A percentile compares a stretch with the other conserved stretches of the same genome.
Conservation (phyloP, 2,797 vertebrate genomes). For the Artibeus lituratus region DNA sequence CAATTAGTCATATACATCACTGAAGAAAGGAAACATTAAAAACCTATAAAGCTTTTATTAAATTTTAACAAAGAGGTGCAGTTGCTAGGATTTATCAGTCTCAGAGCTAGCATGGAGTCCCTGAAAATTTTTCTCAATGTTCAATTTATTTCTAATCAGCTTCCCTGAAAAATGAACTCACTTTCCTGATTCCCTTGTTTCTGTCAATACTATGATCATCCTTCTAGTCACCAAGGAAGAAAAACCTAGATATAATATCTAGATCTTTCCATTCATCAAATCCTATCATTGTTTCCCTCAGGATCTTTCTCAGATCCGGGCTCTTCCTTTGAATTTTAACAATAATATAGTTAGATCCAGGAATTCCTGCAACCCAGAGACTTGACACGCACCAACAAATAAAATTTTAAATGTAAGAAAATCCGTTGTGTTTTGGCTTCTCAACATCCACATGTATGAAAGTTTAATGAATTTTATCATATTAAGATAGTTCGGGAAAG, state of each 20-base stretch:
- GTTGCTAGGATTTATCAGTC: background rate
- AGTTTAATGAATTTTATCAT: background rate
- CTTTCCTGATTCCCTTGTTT: background rate
- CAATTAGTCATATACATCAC: background rate
- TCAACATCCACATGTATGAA: background rate
- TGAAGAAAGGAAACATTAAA: constrained; percentile 37
- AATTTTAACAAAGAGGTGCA: constrained; percentile 23
- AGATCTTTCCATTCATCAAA: background rate
- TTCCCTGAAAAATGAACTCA: constrained; percentile 20
- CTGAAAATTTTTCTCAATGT: constrained; percentile 5
- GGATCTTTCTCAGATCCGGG: background rate
- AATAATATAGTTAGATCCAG: background rate
- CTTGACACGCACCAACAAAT: background rate
- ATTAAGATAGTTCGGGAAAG: background rate
- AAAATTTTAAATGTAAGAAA: background rate
- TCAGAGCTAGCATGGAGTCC: background rate
- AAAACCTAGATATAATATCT: background rate
- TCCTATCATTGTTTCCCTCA: background rate
- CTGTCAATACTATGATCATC: background rate
- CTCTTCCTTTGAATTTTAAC: constrained; percentile 13
- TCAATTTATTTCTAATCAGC: constrained; percentile 16
- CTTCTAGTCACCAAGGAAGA: background rate
- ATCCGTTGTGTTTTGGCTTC: background rate
- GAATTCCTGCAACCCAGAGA: background rate
- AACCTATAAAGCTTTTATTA: constrained; percentile 37